Evolutionary conservation across 1,140 invertebrate species (phyloP), one percentile per base, ranked within the genome.

Genomic region (Aporrectodea caliginosa): DNA sequence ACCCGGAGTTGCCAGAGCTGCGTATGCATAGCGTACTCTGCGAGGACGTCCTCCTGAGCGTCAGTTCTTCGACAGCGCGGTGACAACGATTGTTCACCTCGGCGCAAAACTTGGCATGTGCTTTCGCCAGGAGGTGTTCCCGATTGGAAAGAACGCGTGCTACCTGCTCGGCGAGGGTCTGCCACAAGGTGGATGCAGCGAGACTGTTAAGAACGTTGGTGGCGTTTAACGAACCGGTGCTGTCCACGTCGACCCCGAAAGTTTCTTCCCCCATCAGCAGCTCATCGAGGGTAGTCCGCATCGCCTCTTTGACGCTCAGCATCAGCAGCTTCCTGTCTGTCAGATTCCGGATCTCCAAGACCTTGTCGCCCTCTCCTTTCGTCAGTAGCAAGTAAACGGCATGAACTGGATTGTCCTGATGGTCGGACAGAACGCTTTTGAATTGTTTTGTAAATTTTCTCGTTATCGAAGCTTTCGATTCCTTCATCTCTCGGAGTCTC

Each of bases 211-310:
- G 29, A 1, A 81, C 68, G 33, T 74, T 76, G 71, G 76, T 81
- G 2, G 80, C 30, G 12, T 72, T 73, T 1, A 68, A 22, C n/a
- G 31, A 31, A 29, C 77, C 75, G 0, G 68, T 78, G 16, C 27
- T 73, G 72, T 81, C 71, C 29, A 74, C 22, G 22, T 81, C 76
- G 12, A 81, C 77, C 2, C 80, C 80, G 71, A 43, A 78, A n/a
- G 75, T 78, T 27, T 81, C 80, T 2, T 73, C 30, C 71, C 73
- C 76, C 16, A 58, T 71, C 71, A 33, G 29, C 12, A 81, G 71
- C 33, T 78, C 77, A 22, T 74, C 31, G 14, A 78, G n/a, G 0
- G 70, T 71, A 35, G 30, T 32, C 71, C 73, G 32, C 74, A 81
- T 73, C n/a, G 76, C 70, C 69, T 81, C 80, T 0, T 73, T 58